Percentiles rank a stretch among this genome's conserved stretches.
phyloP scores from a whole-genome alignment of 2,888 invertebrate genomes.

The Agriotes lineatus region DNA sequence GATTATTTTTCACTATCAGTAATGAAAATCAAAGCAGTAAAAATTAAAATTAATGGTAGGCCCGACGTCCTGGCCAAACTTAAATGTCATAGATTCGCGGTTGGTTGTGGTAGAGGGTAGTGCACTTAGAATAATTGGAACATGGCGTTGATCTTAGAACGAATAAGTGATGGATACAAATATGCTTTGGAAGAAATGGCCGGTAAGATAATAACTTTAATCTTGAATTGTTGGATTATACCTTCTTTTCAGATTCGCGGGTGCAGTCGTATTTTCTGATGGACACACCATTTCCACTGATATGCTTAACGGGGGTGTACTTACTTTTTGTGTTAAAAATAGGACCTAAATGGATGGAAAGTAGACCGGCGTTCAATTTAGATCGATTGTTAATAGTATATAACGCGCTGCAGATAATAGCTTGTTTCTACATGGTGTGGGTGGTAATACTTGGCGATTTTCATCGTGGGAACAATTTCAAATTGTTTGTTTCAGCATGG shows the following conservation, averaged over 20 bases:
- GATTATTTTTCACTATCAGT: no score
- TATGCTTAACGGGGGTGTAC: constrained; percentile 68
- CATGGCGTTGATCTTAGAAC: constrained; percentile 1
- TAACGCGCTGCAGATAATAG: constrained; percentile 74
- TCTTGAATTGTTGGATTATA: not conserved
- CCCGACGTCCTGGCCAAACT: no score
- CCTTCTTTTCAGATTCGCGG: constrained; percentile 70
- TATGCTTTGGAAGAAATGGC: constrained; percentile 28
- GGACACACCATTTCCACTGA: constrained; percentile 65
- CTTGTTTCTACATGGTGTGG: constrained; percentile 54
- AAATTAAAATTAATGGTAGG: no score
- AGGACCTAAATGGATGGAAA: constrained; percentile 76
- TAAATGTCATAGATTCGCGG: no score
- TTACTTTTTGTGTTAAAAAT: constrained; percentile 70
- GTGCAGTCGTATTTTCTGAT: constrained; percentile 70
- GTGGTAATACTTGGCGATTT: no score
- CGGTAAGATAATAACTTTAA: constrained; percentile 11
- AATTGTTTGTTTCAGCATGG: no score
- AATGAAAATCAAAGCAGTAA: no score
- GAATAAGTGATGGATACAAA: constrained; percentile 49
- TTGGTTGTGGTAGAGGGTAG: no score
- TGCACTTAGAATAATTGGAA: not conserved
- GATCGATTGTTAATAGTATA: constrained; percentile 73
- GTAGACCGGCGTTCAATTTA: constrained; percentile 73
- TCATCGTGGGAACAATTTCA: no score